phyloP scores from a whole-genome alignment of 2,113 vertebrate species.

The Odocoileus virginianus region DNA sequence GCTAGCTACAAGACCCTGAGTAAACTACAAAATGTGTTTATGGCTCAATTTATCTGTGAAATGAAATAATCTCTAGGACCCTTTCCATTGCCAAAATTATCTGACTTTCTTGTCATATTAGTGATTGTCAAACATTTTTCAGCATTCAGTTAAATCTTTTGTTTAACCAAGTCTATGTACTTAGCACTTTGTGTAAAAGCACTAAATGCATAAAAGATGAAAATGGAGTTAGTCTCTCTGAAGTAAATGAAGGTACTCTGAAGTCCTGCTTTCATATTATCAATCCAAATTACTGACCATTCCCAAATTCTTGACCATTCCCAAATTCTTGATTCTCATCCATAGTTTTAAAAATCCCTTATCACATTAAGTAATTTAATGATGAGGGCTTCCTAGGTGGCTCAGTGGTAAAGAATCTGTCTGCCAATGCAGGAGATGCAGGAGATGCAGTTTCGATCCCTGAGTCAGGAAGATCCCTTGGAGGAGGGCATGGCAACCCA shows the following conservation, averaged over 20 bases:
- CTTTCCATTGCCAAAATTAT: not conserved
- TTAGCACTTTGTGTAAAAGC: not conserved
- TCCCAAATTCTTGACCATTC: not conserved
- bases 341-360: not conserved
- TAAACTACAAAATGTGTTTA: not conserved
- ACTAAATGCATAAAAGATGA: not conserved
- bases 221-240: not conserved
- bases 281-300: not conserved
- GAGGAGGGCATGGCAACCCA: not conserved
- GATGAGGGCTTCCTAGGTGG: not conserved
- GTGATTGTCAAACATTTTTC: not conserved
- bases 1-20: not conserved
- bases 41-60: not conserved
- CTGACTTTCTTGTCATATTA: not conserved
- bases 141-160: not conserved
- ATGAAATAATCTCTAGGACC: not conserved
- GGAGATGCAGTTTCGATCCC: not conserved
- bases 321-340: not conserved
- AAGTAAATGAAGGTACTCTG: not conserved
- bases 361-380: not conserved
- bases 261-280: not conserved
- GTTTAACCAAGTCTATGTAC: not conserved
- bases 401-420: not conserved
- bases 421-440: not conserved
- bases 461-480: not conserved